Evolutionary conservation across 1,140 invertebrate species (phyloP), one percentile per base, ranked within the genome.

Genomic region (Chironomus tepperi): DNA sequence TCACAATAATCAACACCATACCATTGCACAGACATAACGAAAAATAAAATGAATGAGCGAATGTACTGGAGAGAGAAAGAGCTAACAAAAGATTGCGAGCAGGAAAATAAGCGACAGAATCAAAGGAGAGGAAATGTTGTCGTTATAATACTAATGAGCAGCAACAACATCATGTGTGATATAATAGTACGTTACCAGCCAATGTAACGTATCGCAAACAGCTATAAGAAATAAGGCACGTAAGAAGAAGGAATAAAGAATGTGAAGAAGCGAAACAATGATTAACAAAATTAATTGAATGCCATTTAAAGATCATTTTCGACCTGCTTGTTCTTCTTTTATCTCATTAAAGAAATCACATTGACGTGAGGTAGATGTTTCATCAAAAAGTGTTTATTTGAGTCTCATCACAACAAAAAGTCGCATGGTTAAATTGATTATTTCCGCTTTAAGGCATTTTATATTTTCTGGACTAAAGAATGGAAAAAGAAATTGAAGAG

Each of bases 371-470:
- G 47, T 57, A 15, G 47, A 57, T 57, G 47, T n/a, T 57, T 15
- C 47, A 57, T 57, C 47, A 57, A 57, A n/a, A n/a, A 57, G 47
- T 57, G 47, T 57, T 57, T 57, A 57, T 57, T 57, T 57, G 47
- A n/a, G 47, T 57, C 47, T 57, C 47, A 57, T 57, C 47, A 57
- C 47, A 57, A 57, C 47, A 57, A 57, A 34, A 57, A 57, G 47
- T 57, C 47, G 47, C 47, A 57, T 57, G 47, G 47, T 57, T 57
- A 57, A 57, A 57, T 57, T 57, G 47, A 57, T 57, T 57, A 57
- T 57, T 57, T 57, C 47, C 47, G 47, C 47, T 57, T 34, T 57
- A n/a, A 57, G 47, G 47, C 47, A 57, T 57, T 57, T 12, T 47
- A 10, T 57, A 10, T 47, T 57, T 57, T 57, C 47, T 12, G 47